Percentiles rank a stretch among this genome's conserved stretches.
phyloP scores from a whole-genome alignment of 2,113 vertebrate species.

The Eonycteris spelaea region DNA sequence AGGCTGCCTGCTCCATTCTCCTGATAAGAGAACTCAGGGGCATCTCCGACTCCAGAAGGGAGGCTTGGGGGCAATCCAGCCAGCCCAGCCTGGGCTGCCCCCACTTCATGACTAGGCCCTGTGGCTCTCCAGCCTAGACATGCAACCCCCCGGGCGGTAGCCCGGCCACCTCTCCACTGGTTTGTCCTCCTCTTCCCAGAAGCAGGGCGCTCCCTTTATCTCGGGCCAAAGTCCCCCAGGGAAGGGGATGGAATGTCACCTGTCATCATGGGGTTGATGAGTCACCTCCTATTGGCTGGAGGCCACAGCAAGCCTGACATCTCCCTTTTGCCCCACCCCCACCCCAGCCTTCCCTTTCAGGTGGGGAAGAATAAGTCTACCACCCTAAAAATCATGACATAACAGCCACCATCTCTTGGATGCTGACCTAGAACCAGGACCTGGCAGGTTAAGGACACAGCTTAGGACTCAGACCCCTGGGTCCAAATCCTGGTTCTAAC shows the following conservation, averaged over 20 bases:
- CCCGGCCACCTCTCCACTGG: background rate
- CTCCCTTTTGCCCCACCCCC: background rate
- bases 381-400: background rate
- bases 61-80: background rate
- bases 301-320: background rate
- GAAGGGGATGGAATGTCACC: constrained; percentile 55
- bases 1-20: background rate
- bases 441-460: background rate
- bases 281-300: constrained; percentile 36
- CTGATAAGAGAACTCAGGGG: background rate
- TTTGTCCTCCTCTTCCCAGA: constrained; percentile 58
- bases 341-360: background rate
- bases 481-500: background rate
- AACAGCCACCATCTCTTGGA: background rate
- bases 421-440: background rate
- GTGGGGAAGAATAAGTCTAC: no score
- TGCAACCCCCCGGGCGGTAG: background rate
- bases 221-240: constrained; percentile 54
- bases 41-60: background rate
- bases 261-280: constrained; percentile 50
- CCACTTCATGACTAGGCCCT: background rate
- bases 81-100: background rate
- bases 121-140: background rate
- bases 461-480: background rate
- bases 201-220: constrained; percentile 58